Percentiles rank a stretch among this genome's conserved stretches.
phyloP scores from a whole-genome alignment of 2,888 invertebrate species.

The Smittia sp. region DNA sequence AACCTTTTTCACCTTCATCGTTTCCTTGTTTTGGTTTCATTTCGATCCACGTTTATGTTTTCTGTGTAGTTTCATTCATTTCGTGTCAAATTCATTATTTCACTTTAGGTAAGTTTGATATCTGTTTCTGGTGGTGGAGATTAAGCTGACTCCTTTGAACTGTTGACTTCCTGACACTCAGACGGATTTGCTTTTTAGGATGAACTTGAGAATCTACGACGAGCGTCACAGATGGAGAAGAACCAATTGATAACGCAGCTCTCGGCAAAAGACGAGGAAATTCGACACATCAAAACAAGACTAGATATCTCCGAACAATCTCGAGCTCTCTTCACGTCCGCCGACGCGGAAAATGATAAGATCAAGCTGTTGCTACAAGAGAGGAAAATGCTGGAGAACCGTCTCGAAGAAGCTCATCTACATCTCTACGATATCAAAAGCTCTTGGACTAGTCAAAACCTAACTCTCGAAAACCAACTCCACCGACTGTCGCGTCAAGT shows the following conservation, averaged over 20 bases:
- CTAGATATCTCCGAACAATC: conserved; percentile 53
- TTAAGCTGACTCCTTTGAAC: too few relatives aligned
- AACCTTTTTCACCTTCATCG: too few relatives aligned
- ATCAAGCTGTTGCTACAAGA: conserved; percentile 61
- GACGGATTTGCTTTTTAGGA: conserved; percentile 59
- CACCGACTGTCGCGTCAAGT: conserved; percentile 78
- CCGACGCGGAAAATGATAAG: conserved; percentile 54
- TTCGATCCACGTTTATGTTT: too few relatives aligned
- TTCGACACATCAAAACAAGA: conserved; percentile 65
- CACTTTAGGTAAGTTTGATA: too few relatives aligned
- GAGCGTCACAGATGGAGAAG: conserved; percentile 70
- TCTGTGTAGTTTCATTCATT: too few relatives aligned
- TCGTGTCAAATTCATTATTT: too few relatives aligned
- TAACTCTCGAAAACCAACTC: conserved; percentile 85
- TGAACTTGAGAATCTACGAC: conserved; percentile 72
- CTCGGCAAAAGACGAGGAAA: conserved; percentile 72
- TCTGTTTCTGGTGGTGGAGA: too few relatives aligned
- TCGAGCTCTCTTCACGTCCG: conserved; percentile 44
- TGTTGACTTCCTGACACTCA: too few relatives aligned
- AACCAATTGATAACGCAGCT: conserved; percentile 66
- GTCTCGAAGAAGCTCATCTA: conserved; percentile 79
- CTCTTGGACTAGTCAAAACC: conserved; percentile 88
- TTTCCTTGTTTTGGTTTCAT: too few relatives aligned
- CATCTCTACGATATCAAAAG: conserved; percentile 87
- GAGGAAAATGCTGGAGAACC: conserved; percentile 67